These are phyloP conservation scores for Xiphophorus hellerii DNA, from an alignment of 2,113 vertebrate species.

Conservation along the genomic window DNA sequence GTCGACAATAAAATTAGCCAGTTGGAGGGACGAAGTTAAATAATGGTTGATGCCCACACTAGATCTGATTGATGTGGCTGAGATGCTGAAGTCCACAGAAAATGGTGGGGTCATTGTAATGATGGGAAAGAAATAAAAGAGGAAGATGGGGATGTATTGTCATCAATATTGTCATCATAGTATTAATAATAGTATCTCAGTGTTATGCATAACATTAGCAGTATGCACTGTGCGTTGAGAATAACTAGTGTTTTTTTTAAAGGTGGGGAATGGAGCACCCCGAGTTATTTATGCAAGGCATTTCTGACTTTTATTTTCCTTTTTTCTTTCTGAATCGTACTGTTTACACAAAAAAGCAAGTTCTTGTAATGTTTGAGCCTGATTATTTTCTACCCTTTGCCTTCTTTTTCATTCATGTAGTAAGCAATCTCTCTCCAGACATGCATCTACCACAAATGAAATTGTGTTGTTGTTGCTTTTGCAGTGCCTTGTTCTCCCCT, in stretches of 20 bases:
- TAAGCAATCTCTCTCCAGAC: slow-evolving; percentile 61
- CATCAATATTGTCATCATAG: too few species aligned
- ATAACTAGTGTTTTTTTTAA: neutral
- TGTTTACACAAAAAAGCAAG: neutral
- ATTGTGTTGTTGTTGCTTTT: slow-evolving; percentile 36
- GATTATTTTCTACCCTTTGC: slow-evolving; percentile 44
- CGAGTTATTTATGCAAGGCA: neutral
- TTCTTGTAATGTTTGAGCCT: slow-evolving; percentile 28
- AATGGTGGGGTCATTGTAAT: neutral
- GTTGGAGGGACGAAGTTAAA: neutral
- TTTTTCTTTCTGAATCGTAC: slow-evolving; percentile 1
- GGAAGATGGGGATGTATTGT: too few species aligned
- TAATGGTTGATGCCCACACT: neutral
- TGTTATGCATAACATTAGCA: neutral
- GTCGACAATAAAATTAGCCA: neutral
- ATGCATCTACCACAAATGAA: slow-evolving; percentile 47
- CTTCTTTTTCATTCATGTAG: slow-evolving; percentile 44
- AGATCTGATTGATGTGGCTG: neutral
- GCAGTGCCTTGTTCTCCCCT: slow-evolving; percentile 53
- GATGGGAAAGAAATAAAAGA: neutral
- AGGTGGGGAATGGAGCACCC: too few species aligned
- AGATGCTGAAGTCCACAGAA: neutral
- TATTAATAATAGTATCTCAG: neutral
- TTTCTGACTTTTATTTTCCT: slow-evolving; percentile 26
- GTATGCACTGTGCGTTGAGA: neutral